Evolutionary conservation across 2,113 vertebrate species (phyloP).

Genomic region (Athene cunicularia): DNA sequence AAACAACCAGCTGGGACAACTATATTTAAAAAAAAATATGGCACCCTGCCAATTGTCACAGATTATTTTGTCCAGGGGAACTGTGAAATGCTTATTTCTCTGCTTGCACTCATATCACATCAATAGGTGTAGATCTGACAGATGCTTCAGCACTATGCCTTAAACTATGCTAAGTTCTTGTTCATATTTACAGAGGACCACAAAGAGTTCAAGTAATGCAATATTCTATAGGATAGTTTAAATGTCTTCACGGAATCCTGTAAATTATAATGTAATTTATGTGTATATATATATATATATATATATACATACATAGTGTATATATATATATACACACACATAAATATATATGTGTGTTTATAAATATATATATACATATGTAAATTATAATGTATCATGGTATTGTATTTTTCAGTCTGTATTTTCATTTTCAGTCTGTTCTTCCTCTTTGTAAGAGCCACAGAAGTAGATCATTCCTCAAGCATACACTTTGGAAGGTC

Average conservation of each 20-base stretch:
- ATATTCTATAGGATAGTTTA: background rate
- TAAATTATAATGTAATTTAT: background rate
- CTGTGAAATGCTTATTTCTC: background rate
- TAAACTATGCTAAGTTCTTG: background rate
- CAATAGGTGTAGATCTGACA: background rate
- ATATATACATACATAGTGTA: too few relatives aligned
- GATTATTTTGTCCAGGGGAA: background rate
- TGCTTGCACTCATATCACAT: background rate
- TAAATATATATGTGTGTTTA: too few relatives aligned
- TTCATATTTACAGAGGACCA: background rate
- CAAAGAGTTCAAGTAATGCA: background rate
- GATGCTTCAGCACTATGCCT: background rate
- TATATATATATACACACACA: too few relatives aligned
- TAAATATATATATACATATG: too few relatives aligned
- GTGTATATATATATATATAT: too few relatives aligned
- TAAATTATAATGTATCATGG: background rate
- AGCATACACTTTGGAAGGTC: background rate
- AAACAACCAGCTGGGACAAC: background rate
- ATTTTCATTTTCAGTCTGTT: background rate
- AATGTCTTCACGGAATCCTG: background rate
- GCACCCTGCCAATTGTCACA: background rate
- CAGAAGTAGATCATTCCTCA: background rate
- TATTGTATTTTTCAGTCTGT: background rate
- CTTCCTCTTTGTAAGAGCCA: background rate
- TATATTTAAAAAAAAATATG: background rate